Evolutionary conservation across 2,888 invertebrate genomes (phyloP), one percentile per base, ranked within the genome.

Genomic region (Eristalis pertinax): DNA sequence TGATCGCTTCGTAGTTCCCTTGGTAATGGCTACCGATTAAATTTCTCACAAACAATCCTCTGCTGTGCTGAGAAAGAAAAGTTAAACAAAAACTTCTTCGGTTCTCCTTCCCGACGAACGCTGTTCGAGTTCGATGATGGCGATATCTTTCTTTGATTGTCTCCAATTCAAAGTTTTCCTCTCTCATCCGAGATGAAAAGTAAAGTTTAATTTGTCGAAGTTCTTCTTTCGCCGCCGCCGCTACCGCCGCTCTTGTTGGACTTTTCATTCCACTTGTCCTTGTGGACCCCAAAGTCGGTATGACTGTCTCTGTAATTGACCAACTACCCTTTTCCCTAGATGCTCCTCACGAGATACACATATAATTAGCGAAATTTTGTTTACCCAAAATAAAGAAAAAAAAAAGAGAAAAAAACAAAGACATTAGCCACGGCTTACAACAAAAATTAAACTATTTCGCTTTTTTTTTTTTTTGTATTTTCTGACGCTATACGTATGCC

Each of bases 381-480:
- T 50, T 19, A n/a, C 50, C 19, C 50, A 19, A 50, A 29, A 29
- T 29, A 29, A 26, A 26, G 2, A 3, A 26, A 26, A 26, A 26
- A 26, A 43, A 50, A 50, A n/a, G 4, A 7, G n/a, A n/a, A n/a
- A n/a, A n/a, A n/a, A n/a, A n/a, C n/a, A n/a, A n/a, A 8, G 19
- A 19, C 50, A 19, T 50, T 50, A 50, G 8, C 50, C 7, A 19
- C n/a, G 38, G 38, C 38, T 38, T 38, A 38, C 38, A 38, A 38
- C 13, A 38, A 38, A 10, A 32, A 32, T 1, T 10, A 32, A 32
- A 79, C 56, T 50, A 38, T 73, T 72, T 70, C 38, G n/a, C 73
- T 72, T 76, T 84, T 73, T 76, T 86, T 73, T 73, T 72, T 76
- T 84, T 73, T 76, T 86, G 70, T 73, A 72, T 87, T 70, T 90